These are phyloP conservation scores for Ophthalmolycus amberensis DNA, from an alignment of 2,113 vertebrate species.

Conservation along the genomic window DNA sequence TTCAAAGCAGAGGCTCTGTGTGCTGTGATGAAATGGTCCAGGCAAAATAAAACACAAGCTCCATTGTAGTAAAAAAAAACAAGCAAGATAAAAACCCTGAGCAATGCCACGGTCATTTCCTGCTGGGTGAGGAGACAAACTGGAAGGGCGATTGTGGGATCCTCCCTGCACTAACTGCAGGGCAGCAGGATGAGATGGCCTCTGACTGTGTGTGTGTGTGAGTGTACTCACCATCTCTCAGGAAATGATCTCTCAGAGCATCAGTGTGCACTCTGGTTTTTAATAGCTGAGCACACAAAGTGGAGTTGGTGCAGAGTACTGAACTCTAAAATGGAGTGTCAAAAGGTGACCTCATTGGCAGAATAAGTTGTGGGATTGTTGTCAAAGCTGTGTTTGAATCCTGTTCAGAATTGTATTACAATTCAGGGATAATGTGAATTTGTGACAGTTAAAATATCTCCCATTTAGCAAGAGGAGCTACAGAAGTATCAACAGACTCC, in stretches of 20 bases:
- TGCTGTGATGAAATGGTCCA: constrained; percentile 21
- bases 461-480: background rate
- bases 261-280: constrained; percentile 16
- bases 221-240: background rate
- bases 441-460: background rate
- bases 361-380: too few relatives aligned
- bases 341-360: background rate
- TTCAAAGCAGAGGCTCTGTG: constrained; percentile 25
- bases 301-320: constrained; percentile 1
- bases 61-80: constrained; percentile 19
- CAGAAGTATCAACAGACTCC: background rate
- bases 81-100: constrained; percentile 28
- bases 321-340: background rate
- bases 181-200: constrained; percentile 2
- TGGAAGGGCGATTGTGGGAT: constrained; percentile 17
- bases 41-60: constrained; percentile 36
- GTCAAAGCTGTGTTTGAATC: background rate
- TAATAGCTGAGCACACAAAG: constrained; percentile 4
- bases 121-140: constrained; percentile 45
- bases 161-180: constrained; percentile 15
- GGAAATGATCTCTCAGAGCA: constrained; percentile 28
- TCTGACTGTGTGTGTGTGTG: background rate
- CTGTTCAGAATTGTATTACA: background rate
- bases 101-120: constrained; percentile 50
- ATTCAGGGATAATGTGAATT: background rate